Evolutionary conservation across 2,113 vertebrate genomes (phyloP), one percentile per base, ranked within the genome.

Genomic region (Hemiscyllium ocellatum): DNA sequence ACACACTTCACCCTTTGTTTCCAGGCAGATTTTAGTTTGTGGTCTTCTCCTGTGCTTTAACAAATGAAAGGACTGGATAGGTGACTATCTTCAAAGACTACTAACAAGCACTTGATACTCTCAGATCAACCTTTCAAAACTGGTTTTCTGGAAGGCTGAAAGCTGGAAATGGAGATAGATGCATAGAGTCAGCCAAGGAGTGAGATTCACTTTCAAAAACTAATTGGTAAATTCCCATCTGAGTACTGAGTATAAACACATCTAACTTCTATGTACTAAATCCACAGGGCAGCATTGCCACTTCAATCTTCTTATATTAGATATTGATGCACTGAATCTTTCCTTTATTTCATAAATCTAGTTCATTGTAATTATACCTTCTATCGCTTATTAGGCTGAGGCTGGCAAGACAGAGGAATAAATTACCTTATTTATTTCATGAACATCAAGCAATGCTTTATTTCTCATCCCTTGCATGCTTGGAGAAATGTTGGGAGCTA

Each of bases 281-380:
- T 47, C 66, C 2, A 47, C 37, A 50, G 50, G 37, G 2, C 2
- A 8, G 66, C 37, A 42, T 69, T 26, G 66, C 20, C 70, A 68
- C 66, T 94, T 68, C 37, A 94, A 42, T 70, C 22, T 70, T 72
- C 93, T 94, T 50, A 69, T n/a, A 61, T 90, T 90, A 91, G 87
- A n/a, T n/a, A 91, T 65, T n/a, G 61, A 91, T 65, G 65, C 1
- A 29, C 52, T 65, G 29, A 91, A 65, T 29, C 87, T 5, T 91
- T 61, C 15, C 4, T 91, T 61, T 65, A 91, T 65, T 91, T 91
- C 52, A n/a, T 65, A 56, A 91, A 56, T 61, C 15, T 13, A 91
- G 29, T 61, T 91, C 87, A 91, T 26, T 91, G 29, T 20, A 91
- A 91, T 91, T 65, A 91, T 65, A 61, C 3, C 52, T 91, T 91